Evolutionary conservation across 2,888 invertebrate species (phyloP), one percentile per base, ranked within the genome.

Genomic region (Trissolcus japonicus): DNA sequence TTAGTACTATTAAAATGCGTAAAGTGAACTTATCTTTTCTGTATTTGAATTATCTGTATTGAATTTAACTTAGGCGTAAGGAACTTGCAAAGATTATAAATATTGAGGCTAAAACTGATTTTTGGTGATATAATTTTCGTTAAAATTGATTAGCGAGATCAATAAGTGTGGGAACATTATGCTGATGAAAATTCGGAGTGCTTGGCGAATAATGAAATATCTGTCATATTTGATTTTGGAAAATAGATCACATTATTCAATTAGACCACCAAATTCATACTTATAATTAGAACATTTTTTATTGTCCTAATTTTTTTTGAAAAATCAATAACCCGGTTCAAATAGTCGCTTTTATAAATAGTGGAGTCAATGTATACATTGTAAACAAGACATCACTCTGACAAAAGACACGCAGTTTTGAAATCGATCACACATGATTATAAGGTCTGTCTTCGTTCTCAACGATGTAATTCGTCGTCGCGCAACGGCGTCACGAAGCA

Each of bases 401-500:
- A 35, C 41, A 21, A 16, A 68, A 59, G 25, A 17, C 48, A 9
- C n/a, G 48, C 14, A 16, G 17, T 40, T 16, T 66, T 55, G 29
- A 73, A 67, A 65, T 60, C 68, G 60, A 75, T 75, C 55, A 50
- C 14, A 16, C 41, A 57, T 43, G 67, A 71, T 72, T 77, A 72
- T 35, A 35, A 56, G 60, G 72, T 68, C 48, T 67, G 62, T 54
- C 57, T 66, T 71, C 53, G 62, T 66, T 72, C 54, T 50, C 48
- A 25, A 40, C 62, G 71, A 66, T 67, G 54, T 55, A 53, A 55
- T 46, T 50, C 59, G 60, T 63, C 72, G 78, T 40, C 72, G 59
- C 56, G 67, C n/a, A n/a, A 56, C 61, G 78, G 72, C 75, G 78
- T 76, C 72, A 63, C 63, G 57, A 76, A 56, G 65, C 66, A 66